Evolutionary conservation across 2,113 vertebrate species (phyloP).

Genomic region (Strigops habroptila): DNA sequence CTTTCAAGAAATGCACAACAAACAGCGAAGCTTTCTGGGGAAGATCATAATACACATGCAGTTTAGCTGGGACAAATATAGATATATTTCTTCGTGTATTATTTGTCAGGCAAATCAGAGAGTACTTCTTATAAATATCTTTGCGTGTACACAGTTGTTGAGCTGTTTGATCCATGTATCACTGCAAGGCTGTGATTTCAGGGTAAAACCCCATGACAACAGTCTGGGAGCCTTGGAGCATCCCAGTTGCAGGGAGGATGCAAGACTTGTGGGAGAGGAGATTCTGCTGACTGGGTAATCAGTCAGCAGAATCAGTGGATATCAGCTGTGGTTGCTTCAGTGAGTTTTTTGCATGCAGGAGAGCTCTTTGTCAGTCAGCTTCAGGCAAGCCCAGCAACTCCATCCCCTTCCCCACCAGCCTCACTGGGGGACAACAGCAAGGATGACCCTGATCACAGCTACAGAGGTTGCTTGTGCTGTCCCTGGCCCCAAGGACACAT

Average conservation of each 20-base stretch:
- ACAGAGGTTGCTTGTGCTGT: background rate
- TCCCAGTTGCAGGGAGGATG: background rate
- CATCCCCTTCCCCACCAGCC: fast-evolving
- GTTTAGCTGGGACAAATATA: background rate
- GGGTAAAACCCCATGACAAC: background rate
- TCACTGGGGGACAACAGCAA: fast-evolving
- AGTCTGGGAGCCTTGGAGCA: background rate
- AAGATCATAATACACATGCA: background rate
- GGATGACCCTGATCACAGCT: background rate
- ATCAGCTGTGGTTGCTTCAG: background rate
- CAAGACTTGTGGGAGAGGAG: background rate
- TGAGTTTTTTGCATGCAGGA: background rate
- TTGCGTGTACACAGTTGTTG: background rate
- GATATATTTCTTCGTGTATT: background rate
- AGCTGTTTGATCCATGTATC: background rate
- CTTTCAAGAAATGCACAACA: background rate
- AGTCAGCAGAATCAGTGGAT: too few species aligned
- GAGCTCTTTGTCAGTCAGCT: background rate
- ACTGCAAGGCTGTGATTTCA: background rate
- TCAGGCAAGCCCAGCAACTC: background rate
- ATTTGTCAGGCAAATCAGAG: background rate
- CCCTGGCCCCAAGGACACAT: fast-evolving
- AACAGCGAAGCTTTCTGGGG: background rate
- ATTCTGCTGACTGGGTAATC: background rate
- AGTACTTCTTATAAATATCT: background rate